Base-by-base conservation (phyloP, 1,140 invertebrate species). In the Vollenhovia emeryi region DNA sequence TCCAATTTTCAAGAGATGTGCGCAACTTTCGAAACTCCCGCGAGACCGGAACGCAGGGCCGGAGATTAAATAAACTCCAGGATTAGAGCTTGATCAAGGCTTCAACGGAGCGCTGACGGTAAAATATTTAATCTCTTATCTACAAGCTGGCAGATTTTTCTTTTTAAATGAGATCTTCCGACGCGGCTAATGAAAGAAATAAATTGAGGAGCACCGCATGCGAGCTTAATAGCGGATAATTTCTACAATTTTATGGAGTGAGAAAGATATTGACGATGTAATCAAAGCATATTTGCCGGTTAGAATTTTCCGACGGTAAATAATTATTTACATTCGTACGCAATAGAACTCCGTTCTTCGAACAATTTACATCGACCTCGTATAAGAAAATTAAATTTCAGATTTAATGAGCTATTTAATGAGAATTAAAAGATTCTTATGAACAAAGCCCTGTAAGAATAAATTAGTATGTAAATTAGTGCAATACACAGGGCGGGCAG, bases 11-110 rank as follows among this genome's bases (percentile, higher is more conserved):
- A 84, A 13, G 21, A 62, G 59, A 62, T 50, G 55, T 59, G 80
- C 30, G 71, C 55, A 84, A 84, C 80, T 84, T 84, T 84, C 18
- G 43, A 84, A 84, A 84, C 55, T 79, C 74, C 73, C 60, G 82
- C 82, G 73, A 62, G 73, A 45, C 74, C 8, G 43, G 33, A 80
- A 80, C 48, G 15, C 50, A 60, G 48, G 48, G 43, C 36, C 36
- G 40, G 60, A 50, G 60, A 78, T 85, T 85, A 66, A 85, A 78
- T 68, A 50, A 79, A 62, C 60, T 79, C 83, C 24, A 13, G 60
- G 48, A 78, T 79, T 78, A 79, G 36, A 64, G 60, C 33, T 57
- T 85, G 71, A 76, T 85, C 83, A 76, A 66, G 33, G 57, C 18
- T 36, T 40, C 13, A 57, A 68, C 50, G 21, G 48, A 84, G 13